phyloP scores from a whole-genome alignment of 2,797 vertebrate species.

The Phataginus tetradactyla region DNA sequence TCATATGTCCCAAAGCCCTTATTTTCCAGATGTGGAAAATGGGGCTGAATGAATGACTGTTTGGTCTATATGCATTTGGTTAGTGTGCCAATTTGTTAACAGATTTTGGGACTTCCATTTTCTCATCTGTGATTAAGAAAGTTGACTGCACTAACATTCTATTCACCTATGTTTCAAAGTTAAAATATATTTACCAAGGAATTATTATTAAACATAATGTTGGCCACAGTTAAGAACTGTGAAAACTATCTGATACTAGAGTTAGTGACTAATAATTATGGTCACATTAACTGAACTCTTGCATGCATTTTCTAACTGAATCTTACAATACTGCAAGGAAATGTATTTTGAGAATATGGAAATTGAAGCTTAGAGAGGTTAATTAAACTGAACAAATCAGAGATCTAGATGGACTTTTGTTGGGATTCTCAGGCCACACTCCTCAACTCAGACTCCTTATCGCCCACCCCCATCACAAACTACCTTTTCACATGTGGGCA shows the following conservation, averaged over 20 bases:
- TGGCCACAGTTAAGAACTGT: not conserved
- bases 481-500: not conserved
- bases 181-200: not conserved
- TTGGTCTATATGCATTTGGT: not conserved
- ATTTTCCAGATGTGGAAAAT: not conserved
- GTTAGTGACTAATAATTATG: not conserved
- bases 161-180: not conserved
- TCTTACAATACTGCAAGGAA: not conserved
- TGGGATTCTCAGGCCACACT: not conserved
- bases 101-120: not conserved
- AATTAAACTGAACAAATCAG: not conserved
- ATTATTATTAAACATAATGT: not conserved
- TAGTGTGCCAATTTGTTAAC: not conserved
- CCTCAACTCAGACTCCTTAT: not conserved
- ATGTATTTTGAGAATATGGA: not conserved
- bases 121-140: not conserved
- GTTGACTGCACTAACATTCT: not conserved
- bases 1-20: not conserved
- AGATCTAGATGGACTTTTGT: not conserved
- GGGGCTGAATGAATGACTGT: too few relatives aligned
- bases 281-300: not conserved
- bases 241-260: not conserved
- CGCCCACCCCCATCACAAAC: not conserved
- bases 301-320: not conserved
- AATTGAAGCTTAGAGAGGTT: not conserved